Evolutionary conservation across 2,797 vertebrate species (phyloP), one percentile per base, ranked within the genome.

Genomic region (Acanthopagrus latus): DNA sequence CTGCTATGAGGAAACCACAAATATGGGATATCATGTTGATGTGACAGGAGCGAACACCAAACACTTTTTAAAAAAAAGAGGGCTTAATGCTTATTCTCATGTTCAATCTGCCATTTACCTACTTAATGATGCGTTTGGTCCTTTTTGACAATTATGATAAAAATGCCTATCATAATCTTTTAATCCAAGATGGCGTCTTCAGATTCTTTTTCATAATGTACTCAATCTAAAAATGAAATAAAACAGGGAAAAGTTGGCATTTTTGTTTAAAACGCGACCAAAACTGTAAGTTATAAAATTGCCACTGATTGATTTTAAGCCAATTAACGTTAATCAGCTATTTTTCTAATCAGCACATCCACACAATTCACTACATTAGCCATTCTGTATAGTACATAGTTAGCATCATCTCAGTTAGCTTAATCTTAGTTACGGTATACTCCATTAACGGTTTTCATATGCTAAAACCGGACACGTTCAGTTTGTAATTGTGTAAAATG

Each of bases 221-320:
- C 6, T n/a, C 0, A n/a, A 9, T 3, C 18, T 60, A 18, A 18
- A 1, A 5, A 18, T 5, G 7, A 0, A 5, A n/a, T n/a, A n/a
- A 5, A 43, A 20, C 7, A 1, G 1, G 4, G 5, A 23, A 10
- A 13, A 3, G 2, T 48, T 29, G 10, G 0, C 9, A 54, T 46
- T 38, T 2, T 1, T n/a, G 4, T 12, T 47, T 5, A n/a, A 43
- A 38, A 62, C n/a, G 10, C 4, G 12, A 52, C 8, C 7, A 23
- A 0, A 27, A 65, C 11, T 0, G 13, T 7, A 4, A 59, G 21
- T 27, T 43, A 1, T 25, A 18, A 43, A 44, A 54, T 29, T 11
- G 4, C 3, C 3, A 10, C 17, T 0, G 5, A 18, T 20, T 16
- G 11, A 7, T 11, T 23, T 25, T 14, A 27, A 33, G 41, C 18